Percentiles rank a stretch among this genome's conserved stretches.
Evolutionary conservation across 2,888 invertebrate genomes (phyloP).

Genomic region (Phlogophora meticulosa): DNA sequence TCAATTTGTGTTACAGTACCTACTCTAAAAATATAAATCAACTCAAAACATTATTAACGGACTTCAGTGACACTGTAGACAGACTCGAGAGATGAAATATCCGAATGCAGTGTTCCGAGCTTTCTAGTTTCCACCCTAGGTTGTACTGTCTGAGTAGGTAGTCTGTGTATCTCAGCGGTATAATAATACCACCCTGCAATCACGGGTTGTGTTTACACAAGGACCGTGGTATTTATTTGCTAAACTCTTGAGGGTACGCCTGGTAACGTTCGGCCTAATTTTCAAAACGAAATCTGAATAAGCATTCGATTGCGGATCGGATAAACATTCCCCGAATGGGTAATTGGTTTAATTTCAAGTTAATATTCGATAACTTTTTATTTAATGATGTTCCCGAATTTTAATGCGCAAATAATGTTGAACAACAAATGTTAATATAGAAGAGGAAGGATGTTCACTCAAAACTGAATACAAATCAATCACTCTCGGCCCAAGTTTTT

Average conservation of each 20-base stretch:
- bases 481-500: slow-evolving; percentile 10
- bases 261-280: slow-evolving; percentile 81
- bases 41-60: slow-evolving; percentile 30
- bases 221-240: slow-evolving; percentile 86
- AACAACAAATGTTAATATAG: slow-evolving; percentile 4
- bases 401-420: not conserved
- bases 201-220: slow-evolving; percentile 80
- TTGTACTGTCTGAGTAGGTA: slow-evolving; percentile 30
- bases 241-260: slow-evolving; percentile 81
- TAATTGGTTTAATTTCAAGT: slow-evolving; percentile 66
- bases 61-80: slow-evolving; percentile 45
- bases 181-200: slow-evolving; percentile 73
- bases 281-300: slow-evolving; percentile 82
- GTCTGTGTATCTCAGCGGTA: slow-evolving; percentile 49
- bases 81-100: slow-evolving; percentile 60
- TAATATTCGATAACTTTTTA: slow-evolving; percentile 48
- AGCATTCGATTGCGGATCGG: slow-evolving; percentile 81
- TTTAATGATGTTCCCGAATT: slow-evolving; percentile 3
- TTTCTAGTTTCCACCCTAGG: slow-evolving; percentile 29
- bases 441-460: not conserved
- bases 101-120: slow-evolving; percentile 58
- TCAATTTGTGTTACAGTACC: not conserved
- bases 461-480: slow-evolving; percentile 3
- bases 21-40: slow-evolving; percentile 34
- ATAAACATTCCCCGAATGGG: slow-evolving; percentile 74